phyloP scores from a whole-genome alignment of 1,140 invertebrate species.

The Zaprionus nigranus region DNA sequence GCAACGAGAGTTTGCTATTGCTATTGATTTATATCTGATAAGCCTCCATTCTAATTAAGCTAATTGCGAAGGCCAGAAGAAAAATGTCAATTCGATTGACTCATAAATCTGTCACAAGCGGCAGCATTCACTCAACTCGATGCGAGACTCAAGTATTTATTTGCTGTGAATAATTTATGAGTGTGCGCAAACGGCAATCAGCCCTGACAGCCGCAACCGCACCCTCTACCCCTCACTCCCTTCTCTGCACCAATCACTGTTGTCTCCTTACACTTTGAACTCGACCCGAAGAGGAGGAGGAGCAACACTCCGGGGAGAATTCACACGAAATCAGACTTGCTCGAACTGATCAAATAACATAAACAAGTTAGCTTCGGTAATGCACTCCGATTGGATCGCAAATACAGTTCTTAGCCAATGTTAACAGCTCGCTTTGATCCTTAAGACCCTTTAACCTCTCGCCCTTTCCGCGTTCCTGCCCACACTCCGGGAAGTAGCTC shows the following conservation, averaged over 20 bases:
- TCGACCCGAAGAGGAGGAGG: neutral
- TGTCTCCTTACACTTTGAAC: conserved; percentile 18
- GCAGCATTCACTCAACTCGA: conserved; percentile 17
- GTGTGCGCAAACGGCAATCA: conserved; percentile 28
- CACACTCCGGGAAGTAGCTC: neutral
- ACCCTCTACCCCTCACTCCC: neutral
- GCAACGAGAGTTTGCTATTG: conserved; percentile 2
- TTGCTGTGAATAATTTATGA: conserved; percentile 41
- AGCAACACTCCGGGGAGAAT: neutral
- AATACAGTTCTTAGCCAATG: neutral
- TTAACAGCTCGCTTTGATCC: conserved; percentile 47
- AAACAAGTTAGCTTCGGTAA: conserved; percentile 32
- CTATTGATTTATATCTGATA: conserved; percentile 35
- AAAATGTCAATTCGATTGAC: conserved; percentile 27
- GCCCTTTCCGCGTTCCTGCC: neutral
- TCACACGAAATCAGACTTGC: conserved; percentile 22
- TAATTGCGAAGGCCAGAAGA: conserved; percentile 24
- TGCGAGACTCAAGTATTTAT: conserved; percentile 12
- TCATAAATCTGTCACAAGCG: conserved; percentile 38
- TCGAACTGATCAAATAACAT: conserved; percentile 40
- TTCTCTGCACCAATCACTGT: conserved; percentile 28
- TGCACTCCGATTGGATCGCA: conserved; percentile 30
- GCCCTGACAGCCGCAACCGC: conserved; percentile 12
- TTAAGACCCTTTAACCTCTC: neutral
- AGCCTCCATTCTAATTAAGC: conserved; percentile 27